These are phyloP conservation scores for Drosophila ficusphila DNA, from an alignment of 1,140 invertebrate genomes.

Conservation along the genomic window DNA sequence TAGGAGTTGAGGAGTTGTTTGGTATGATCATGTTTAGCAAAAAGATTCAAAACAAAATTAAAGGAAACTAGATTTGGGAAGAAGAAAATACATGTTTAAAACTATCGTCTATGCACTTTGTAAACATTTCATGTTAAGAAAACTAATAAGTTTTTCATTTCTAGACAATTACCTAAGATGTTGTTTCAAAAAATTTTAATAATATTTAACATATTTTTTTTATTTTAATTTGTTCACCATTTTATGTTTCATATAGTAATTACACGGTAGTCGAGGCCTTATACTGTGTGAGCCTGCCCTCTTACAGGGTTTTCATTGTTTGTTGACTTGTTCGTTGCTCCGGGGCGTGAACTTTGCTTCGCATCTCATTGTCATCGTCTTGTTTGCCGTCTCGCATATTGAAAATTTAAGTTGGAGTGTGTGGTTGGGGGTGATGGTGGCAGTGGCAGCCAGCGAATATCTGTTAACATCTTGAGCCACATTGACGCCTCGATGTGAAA, in stretches of 20 bases:
- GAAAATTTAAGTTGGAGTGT: constrained; percentile 39
- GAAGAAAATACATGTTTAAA: too few species aligned
- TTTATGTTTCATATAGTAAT: not conserved
- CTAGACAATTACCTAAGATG: too few species aligned
- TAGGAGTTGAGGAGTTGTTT: not conserved
- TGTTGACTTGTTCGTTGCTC: constrained; percentile 29
- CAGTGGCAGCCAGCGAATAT: constrained; percentile 6
- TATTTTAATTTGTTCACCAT: not conserved
- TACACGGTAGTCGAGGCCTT: not conserved
- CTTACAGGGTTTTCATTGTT: constrained; percentile 31
- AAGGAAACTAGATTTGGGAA: too few species aligned
- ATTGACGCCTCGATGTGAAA: constrained; percentile 48
- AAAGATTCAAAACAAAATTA: too few species aligned
- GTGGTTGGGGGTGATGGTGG: not conserved
- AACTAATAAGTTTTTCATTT: too few species aligned
- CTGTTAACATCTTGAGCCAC: constrained; percentile 45
- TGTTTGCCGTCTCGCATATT: constrained; percentile 31
- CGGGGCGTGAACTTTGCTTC: constrained; percentile 42
- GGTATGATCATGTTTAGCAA: not conserved
- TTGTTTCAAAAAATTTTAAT: too few species aligned
- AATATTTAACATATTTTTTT: not conserved
- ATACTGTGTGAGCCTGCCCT: not conserved
- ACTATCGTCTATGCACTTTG: too few species aligned
- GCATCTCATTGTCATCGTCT: constrained; percentile 33
- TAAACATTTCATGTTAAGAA: too few species aligned